phyloP scores from a whole-genome alignment of 2,888 invertebrate genomes.

The Oscheius sp. region DNA sequence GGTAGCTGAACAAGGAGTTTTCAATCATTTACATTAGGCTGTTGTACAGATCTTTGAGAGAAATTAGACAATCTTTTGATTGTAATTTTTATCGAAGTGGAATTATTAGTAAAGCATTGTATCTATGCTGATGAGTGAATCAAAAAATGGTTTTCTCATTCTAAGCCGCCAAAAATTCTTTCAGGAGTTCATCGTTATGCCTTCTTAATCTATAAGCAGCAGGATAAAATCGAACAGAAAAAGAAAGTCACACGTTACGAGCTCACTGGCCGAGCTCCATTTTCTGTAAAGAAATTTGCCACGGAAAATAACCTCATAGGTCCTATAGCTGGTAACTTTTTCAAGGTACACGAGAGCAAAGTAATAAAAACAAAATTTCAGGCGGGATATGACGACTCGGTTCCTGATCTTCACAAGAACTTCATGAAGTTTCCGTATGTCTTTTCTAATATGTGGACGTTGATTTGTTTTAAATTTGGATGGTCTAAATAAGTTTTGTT shows the following conservation, averaged over 20 bases:
- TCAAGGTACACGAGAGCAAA: background rate
- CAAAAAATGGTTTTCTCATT: no score
- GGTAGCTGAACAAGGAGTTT: background rate
- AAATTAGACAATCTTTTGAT: no score
- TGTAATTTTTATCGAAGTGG: no score
- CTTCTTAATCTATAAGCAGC: slow-evolving; percentile 77
- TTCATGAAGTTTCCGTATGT: slow-evolving; percentile 2
- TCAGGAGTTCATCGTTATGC: slow-evolving; percentile 81
- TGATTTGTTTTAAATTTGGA: background rate
- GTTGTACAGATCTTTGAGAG: no score
- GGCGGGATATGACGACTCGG: slow-evolving; percentile 87
- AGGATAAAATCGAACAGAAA: background rate
- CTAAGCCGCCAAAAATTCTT: no score
- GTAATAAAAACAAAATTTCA: slow-evolving; percentile 70
- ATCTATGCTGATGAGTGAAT: no score
- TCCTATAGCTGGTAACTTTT: slow-evolving; percentile 87
- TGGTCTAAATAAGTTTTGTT: background rate
- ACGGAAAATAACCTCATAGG: slow-evolving; percentile 80
- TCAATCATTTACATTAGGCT: no score
- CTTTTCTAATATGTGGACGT: background rate
- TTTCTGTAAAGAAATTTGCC: slow-evolving; percentile 81
- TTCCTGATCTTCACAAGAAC: slow-evolving; percentile 80
- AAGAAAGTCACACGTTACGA: background rate
- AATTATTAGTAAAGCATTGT: no score
- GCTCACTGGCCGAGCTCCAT: slow-evolving; percentile 73